Evolutionary conservation across 2,113 vertebrate species (phyloP).

Genomic region (Elgaria multicarinata): DNA sequence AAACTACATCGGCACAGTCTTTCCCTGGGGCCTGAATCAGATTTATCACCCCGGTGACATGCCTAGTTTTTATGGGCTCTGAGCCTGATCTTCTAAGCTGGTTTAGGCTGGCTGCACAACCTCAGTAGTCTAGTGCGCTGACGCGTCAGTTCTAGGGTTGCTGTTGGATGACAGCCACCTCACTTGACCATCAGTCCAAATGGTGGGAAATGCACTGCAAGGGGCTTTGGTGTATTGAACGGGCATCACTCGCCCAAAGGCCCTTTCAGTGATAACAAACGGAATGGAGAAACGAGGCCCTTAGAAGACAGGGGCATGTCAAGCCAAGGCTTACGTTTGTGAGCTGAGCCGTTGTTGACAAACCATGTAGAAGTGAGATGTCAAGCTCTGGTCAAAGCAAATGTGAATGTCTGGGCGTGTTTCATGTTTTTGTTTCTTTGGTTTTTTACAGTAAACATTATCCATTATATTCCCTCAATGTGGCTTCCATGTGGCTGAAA

Average conservation of each 20-base stretch:
- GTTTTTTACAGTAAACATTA: conserved; percentile 86
- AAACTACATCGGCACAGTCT: conserved; percentile 49
- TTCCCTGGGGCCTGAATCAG: conserved; percentile 36
- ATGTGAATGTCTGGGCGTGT: neutral
- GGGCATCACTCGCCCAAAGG: neutral
- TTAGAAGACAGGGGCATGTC: neutral
- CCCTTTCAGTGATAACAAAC: neutral
- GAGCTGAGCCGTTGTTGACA: neutral
- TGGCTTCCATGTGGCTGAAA: conserved; percentile 97
- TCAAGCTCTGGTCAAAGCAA: conserved; percentile 37
- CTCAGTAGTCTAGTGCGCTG: neutral
- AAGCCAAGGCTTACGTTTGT: neutral
- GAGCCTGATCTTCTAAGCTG: conserved; percentile 63
- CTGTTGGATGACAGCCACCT: neutral
- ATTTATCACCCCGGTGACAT: conserved; percentile 69
- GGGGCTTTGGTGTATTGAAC: neutral
- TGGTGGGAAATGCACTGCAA: neutral
- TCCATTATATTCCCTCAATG: conserved; percentile 90
- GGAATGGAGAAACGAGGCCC: neutral
- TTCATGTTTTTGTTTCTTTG: neutral
- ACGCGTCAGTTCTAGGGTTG: fast-evolving
- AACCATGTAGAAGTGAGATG: neutral
- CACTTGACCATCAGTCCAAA: neutral
- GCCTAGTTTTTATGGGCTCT: conserved; percentile 49
- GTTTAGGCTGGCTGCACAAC: conserved; percentile 48